Base-by-base conservation (phyloP, 2,888 invertebrate species). In the Listrodromus nycthemerus region DNA sequence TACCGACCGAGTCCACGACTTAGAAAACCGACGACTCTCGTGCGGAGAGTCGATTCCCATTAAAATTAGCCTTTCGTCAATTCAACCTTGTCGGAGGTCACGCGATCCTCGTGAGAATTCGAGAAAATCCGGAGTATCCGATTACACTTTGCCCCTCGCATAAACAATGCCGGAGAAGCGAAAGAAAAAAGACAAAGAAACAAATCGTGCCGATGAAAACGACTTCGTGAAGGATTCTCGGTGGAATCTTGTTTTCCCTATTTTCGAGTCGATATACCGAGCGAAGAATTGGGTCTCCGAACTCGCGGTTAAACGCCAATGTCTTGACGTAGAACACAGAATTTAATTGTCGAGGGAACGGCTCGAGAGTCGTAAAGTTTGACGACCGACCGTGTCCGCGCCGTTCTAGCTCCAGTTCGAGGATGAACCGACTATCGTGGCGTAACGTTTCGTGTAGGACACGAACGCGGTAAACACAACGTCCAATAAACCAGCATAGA, bases 401-500 rank as follows among this genome's bases (percentile, higher is more conserved):
- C n/a, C n/a, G n/a, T n/a, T n/a, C 52, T 55, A 45, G 16, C 41
- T 73, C 21, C 27, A 16, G 6, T 19, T 50, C 24, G 8, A 69
- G 4, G 48, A 48, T 69, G 37, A 50, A 19, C 21, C 48, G 37
- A 41, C 33, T 1, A 41, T 16, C 69, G 58, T 50, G 33, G 63
- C 74, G 69, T 75, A 76, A 80, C 52, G 83, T 83, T 80, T 76
- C 24, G 55, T 55, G 55, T 80, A 80, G 79, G 79, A 83, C 83
- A 80, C 75, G 83, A 80, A 75, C 55, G 45, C 79, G 65, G 79
- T 37, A 52, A 24, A 50, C 21, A 33, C 67, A 55, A 75, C 70
- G 10, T 61, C 63, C 83, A 80, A 80, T 83, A 83, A 83, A 83
- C 71, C 83, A 79, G 83, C 79, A 82, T 82, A 82, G 82, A 58